phyloP scores from a whole-genome alignment of 2,888 invertebrate species.

The Leptura quadrifasciata region DNA sequence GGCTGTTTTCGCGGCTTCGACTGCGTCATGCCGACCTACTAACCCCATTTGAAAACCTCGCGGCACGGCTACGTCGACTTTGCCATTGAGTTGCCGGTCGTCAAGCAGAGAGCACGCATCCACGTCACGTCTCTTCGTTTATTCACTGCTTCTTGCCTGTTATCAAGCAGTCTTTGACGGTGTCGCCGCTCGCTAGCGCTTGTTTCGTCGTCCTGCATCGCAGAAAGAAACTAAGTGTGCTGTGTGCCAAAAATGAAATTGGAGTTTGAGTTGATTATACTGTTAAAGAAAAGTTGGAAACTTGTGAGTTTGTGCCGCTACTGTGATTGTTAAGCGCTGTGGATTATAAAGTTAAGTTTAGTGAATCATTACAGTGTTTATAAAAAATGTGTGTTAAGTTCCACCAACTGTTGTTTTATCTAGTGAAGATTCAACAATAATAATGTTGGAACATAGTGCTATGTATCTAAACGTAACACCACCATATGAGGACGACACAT shows the following conservation, averaged over 20 bases:
- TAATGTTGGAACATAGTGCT: constrained; percentile 72
- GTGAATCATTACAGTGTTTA: constrained; percentile 25
- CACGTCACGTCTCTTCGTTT: constrained; percentile 41
- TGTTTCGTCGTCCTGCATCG: not conserved
- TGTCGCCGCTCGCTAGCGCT: constrained; percentile 62
- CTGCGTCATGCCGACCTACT: constrained; percentile 82
- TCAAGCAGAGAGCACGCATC: constrained; percentile 57
- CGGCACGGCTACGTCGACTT: constrained; percentile 65
- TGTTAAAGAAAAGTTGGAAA: constrained; percentile 15
- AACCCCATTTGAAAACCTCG: constrained; percentile 80
- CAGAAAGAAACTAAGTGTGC: constrained; percentile 26
- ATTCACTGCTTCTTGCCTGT: constrained; percentile 51
- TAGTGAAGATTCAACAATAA: constrained; percentile 51
- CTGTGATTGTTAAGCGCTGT: constrained; percentile 32
- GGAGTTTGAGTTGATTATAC: not conserved
- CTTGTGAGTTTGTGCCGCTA: constrained; percentile 24
- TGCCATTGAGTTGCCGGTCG: constrained; percentile 72
- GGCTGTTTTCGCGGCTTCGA: constrained; percentile 78
- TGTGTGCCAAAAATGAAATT: constrained; percentile 29
- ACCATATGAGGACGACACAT: constrained; percentile 70
- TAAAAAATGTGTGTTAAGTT: constrained; percentile 41
- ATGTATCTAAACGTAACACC: constrained; percentile 71
- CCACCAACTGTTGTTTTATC: constrained; percentile 43
- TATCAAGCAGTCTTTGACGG: constrained; percentile 43
- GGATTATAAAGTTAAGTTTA: constrained; percentile 29